A percentile compares a stretch with the other conserved stretches of the same genome.
These are phyloP conservation scores for Lacanobia wlatinum DNA, from an alignment of 2,888 invertebrate genomes.

Conservation along the genomic window DNA sequence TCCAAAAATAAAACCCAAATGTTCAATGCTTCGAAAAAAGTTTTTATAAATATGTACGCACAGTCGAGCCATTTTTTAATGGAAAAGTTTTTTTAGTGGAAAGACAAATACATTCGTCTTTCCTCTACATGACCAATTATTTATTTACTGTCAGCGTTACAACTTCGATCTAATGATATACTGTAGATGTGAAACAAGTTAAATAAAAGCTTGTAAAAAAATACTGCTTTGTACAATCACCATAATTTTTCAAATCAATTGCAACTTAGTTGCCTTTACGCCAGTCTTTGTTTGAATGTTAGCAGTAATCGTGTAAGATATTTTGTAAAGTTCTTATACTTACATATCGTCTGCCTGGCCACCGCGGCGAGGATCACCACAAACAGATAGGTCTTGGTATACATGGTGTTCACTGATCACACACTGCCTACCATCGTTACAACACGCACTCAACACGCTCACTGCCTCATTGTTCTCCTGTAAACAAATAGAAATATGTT, in stretches of 20 bases:
- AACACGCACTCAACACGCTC: constrained; percentile 55
- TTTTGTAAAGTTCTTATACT: constrained; percentile 33
- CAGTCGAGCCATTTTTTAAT: no score
- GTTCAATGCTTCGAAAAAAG: neutral
- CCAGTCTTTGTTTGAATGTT: neutral
- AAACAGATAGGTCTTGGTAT: constrained; percentile 40
- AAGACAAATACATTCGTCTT: no score
- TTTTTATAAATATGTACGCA: neutral
- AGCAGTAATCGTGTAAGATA: neutral
- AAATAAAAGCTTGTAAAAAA: no score
- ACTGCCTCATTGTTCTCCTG: constrained; percentile 54
- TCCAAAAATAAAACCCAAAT: no score
- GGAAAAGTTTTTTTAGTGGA: no score
- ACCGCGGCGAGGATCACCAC: constrained; percentile 37
- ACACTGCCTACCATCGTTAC: constrained; percentile 58
- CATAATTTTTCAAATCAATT: no score
- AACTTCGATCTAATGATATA: no score
- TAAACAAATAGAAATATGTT: constrained; percentile 11
- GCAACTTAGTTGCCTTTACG: no score
- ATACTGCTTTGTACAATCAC: no score
- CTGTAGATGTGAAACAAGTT: no score
- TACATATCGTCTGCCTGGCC: constrained; percentile 42
- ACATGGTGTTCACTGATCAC: constrained; percentile 56
- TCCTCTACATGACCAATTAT: no score
- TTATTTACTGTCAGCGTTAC: no score